A percentile compares a stretch with the other conserved stretches of the same genome.
Evolutionary conservation across 2,113 vertebrate species (phyloP).

Genomic region (Macroglossus sobrinus): DNA sequence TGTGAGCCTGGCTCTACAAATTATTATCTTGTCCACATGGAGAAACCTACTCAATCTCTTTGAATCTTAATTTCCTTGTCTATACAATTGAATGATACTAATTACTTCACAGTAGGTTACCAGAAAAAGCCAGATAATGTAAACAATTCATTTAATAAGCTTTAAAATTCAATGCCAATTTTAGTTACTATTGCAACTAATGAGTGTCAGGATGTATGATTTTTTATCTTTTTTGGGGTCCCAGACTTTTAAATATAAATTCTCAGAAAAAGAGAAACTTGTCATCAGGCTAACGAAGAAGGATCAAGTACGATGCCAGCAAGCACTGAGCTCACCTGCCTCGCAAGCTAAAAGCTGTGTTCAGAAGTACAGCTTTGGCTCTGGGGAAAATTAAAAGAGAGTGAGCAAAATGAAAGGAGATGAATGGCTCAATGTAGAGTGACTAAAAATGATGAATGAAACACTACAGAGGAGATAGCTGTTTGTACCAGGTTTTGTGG

Average conservation of each 20-base stretch:
- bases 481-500: fast-evolving
- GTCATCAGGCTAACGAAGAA: neutral
- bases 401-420: neutral
- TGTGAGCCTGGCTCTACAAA: neutral
- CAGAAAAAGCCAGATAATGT: neutral
- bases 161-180: neutral
- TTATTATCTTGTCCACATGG: neutral
- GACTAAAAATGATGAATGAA: neutral
- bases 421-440: fast-evolving
- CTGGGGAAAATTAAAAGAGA: neutral
- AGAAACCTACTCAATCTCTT: neutral
- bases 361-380: neutral
- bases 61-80: neutral
- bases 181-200: neutral
- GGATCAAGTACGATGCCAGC: neutral
- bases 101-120: neutral
- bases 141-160: neutral
- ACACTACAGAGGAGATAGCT: neutral
- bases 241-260: neutral
- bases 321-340: too few relatives aligned
- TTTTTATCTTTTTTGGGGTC: neutral
- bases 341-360: too few relatives aligned
- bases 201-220: neutral
- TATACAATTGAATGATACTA: neutral
- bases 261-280: neutral